A percentile compares a stretch with the other conserved stretches of the same genome.
Evolutionary conservation across 2,113 vertebrate genomes (phyloP).

Genomic region (Dinomys branickii): DNA sequence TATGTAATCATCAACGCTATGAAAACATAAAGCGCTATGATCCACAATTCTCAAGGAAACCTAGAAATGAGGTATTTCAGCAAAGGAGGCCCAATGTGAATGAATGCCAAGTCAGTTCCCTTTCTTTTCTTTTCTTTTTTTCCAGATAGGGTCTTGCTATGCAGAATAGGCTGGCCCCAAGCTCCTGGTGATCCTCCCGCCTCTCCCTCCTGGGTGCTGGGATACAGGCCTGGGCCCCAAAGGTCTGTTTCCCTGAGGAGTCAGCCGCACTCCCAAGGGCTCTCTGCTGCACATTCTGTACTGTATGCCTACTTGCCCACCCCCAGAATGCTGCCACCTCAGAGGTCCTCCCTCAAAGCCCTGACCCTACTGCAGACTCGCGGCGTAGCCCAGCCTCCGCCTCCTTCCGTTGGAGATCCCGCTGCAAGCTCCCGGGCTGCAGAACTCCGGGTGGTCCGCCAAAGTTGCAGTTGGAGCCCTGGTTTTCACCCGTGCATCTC

Average conservation of each 20-base stretch:
- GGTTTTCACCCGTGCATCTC: background rate
- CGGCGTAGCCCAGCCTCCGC: background rate
- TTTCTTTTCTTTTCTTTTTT: background rate
- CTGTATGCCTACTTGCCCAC: too few relatives aligned
- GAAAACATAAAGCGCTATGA: background rate
- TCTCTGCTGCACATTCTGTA: fast-evolving
- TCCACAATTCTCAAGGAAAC: background rate
- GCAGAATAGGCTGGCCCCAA: background rate
- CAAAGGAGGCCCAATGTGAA: background rate
- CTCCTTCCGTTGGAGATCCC: background rate
- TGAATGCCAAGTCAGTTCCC: background rate
- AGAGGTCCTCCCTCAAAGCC: background rate
- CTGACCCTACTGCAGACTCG: background rate
- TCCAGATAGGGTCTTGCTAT: background rate
- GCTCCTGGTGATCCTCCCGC: background rate
- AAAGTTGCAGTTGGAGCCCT: fast-evolving
- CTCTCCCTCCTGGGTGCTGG: background rate
- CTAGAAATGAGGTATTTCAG: background rate
- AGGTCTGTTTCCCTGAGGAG: background rate
- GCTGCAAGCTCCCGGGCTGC: background rate
- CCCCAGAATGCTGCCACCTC: background rate
- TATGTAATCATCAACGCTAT: background rate
- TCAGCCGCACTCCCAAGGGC: background rate
- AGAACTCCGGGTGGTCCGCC: background rate
- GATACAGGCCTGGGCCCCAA: background rate